A percentile compares a stretch with the other conserved stretches of the same genome.
phyloP scores from a whole-genome alignment of 2,113 vertebrate species.

The Athene noctua region DNA sequence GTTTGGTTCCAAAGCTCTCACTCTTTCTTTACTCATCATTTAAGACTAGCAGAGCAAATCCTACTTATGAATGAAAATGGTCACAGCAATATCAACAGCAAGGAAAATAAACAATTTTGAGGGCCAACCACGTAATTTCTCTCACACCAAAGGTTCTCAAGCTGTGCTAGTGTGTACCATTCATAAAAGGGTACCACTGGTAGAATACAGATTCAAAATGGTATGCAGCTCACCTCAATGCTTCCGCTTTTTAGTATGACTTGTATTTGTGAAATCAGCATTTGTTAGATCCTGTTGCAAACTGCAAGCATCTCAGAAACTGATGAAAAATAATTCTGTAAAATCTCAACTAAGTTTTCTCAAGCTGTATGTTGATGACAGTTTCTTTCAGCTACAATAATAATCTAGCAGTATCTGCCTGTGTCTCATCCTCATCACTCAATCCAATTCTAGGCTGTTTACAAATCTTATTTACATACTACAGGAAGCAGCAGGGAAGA shows the following conservation, averaged over 20 bases:
- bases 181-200: not conserved
- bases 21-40: conserved; percentile 39
- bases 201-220: not conserved
- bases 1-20: conserved; percentile 16
- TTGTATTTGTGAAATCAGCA: not conserved
- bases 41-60: conserved; percentile 31
- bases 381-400: not conserved
- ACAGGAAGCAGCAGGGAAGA: not conserved
- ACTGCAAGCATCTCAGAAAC: not conserved
- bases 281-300: not conserved
- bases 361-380: not conserved
- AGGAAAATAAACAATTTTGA: not conserved
- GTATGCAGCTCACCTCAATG: not conserved
- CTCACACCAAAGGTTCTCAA: not conserved
- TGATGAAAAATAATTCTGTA: not conserved
- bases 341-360: not conserved
- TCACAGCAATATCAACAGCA: not conserved
- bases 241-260: not conserved
- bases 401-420: not conserved
- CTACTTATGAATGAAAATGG: not conserved
- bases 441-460: not conserved
- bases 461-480: not conserved
- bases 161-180: not conserved
- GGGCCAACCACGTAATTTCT: not conserved
- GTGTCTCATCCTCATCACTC: not conserved